A percentile compares a stretch with the other conserved stretches of the same genome.
Conservation (phyloP, 2,113 vertebrate genomes). For the Ageneiosus marmoratus region DNA sequence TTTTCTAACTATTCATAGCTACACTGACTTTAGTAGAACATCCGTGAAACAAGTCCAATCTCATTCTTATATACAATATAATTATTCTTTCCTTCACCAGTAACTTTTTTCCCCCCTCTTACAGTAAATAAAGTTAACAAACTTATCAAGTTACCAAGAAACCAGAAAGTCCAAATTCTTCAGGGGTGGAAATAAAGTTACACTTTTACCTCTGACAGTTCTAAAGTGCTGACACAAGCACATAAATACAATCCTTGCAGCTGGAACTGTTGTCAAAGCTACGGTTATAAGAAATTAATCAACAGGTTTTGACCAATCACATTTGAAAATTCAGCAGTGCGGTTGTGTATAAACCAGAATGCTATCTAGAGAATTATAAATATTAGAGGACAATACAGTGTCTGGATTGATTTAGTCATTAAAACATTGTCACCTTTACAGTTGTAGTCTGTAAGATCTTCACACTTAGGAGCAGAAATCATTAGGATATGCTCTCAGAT, state of each 20-base stretch:
- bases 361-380: background rate
- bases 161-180: background rate
- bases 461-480: no score
- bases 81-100: background rate
- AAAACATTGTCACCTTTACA: no score
- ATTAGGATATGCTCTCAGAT: no score
- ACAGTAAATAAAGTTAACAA: background rate
- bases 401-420: no score
- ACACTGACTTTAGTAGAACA: background rate
- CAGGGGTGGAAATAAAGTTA: constrained; percentile 8
- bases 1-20: background rate
- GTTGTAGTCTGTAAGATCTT: no score
- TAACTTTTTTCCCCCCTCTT: background rate
- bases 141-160: background rate
- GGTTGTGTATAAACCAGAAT: background rate
- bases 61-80: background rate
- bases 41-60: background rate
- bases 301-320: background rate
- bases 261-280: background rate
- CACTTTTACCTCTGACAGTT: background rate
- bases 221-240: constrained; percentile 15
- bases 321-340: background rate
- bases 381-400: background rate
- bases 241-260: background rate
- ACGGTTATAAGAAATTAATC: background rate